Conservation (phyloP, 2,113 vertebrate genomes). For the Esox niger region DNA sequence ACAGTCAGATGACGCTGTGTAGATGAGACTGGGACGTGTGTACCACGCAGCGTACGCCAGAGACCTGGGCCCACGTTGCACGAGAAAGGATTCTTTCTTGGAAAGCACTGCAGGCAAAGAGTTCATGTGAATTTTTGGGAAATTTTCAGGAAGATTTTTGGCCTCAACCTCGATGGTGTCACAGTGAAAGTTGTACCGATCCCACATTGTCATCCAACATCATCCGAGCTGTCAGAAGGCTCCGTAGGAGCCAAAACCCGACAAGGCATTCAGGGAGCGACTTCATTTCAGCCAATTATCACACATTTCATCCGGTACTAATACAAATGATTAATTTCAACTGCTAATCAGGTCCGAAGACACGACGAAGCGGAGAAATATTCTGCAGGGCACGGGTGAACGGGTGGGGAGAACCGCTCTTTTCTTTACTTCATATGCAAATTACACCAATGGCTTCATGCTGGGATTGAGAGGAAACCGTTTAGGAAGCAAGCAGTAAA, state of each 20-base stretch:
- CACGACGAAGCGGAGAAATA: background rate
- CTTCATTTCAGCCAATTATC: background rate
- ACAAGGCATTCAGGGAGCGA: background rate
- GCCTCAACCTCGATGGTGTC: too few species aligned
- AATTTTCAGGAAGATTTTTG: too few species aligned
- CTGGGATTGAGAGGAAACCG: conserved; percentile 30
- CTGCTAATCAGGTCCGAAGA: background rate
- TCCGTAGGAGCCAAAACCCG: background rate
- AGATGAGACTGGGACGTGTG: too few species aligned
- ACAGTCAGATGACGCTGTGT: too few species aligned
- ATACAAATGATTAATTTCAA: background rate
- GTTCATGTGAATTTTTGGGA: too few species aligned
- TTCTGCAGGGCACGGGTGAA: conserved; percentile 4
- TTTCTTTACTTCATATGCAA: conserved; percentile 34
- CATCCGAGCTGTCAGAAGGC: background rate
- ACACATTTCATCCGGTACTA: background rate
- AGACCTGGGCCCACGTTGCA: too few species aligned
- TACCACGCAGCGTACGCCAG: too few species aligned
- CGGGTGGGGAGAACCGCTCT: background rate
- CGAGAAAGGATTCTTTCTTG: too few species aligned
- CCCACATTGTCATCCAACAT: too few species aligned
- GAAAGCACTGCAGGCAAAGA: too few species aligned
- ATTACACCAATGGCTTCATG: conserved; percentile 19
- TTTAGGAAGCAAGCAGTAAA: conserved; percentile 24
- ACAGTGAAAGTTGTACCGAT: too few species aligned